Percentiles rank a stretch among this genome's conserved stretches.
phyloP scores from a whole-genome alignment of 1,140 invertebrate species.

The Ceratina australensis region DNA sequence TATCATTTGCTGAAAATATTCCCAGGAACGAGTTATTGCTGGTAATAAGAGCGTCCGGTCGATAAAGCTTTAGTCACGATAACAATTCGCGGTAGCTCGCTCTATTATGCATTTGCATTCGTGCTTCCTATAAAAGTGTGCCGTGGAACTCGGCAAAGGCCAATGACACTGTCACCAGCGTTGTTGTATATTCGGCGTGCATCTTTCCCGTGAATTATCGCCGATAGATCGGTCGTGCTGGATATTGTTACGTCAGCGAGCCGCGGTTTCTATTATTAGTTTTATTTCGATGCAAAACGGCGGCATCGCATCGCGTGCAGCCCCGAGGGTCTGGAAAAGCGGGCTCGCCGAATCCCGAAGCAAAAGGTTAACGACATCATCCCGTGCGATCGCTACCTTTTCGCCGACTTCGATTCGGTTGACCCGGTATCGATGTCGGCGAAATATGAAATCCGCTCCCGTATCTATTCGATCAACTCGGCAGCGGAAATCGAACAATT shows the following conservation, averaged over 20 bases:
- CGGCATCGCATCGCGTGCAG: constrained; percentile 26
- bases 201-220: not conserved
- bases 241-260: constrained; percentile 1
- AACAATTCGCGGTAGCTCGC: not conserved
- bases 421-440: not conserved
- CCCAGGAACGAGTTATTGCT: too few relatives aligned
- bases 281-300: constrained; percentile 48
- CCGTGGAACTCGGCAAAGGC: not conserved
- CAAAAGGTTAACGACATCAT: constrained; percentile 53
- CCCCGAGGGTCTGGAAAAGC: constrained; percentile 4
- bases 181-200: not conserved
- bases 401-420: constrained; percentile 16
- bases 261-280: constrained; percentile 32
- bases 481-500: not conserved
- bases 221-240: too few relatives aligned
- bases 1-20: too few relatives aligned
- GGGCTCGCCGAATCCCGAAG: constrained; percentile 24
- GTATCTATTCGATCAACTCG: too few relatives aligned
- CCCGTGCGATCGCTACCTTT: constrained; percentile 35
- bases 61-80: not conserved
- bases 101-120: constrained; percentile 13
- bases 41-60: too few relatives aligned
- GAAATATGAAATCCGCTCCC: not conserved
- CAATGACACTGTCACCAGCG: too few relatives aligned
- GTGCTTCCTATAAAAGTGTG: constrained; percentile 1